These are phyloP conservation scores for Aphaenogaster rudis DNA, from an alignment of 1,140 invertebrate genomes.

Conservation along the genomic window DNA sequence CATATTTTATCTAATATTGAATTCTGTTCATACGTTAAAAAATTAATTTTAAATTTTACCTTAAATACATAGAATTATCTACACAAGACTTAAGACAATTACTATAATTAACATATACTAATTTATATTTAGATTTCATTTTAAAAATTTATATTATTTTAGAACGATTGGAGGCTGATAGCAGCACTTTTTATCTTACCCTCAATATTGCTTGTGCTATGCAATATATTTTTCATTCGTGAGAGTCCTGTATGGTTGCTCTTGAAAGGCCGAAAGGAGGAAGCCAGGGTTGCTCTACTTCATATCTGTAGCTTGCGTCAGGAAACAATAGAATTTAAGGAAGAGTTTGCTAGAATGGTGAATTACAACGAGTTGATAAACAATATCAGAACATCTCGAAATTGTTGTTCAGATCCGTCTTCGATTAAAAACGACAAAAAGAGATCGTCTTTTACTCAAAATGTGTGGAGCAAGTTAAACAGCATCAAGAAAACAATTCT, in stretches of 20 bases:
- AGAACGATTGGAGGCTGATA: conserved; percentile 88
- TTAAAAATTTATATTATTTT: conserved; percentile 55
- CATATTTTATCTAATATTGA: no score
- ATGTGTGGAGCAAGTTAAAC: background rate
- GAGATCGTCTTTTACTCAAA: background rate
- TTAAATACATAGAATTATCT: background rate
- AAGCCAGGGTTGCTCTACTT: conserved; percentile 86
- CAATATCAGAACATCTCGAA: background rate
- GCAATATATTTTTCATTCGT: conserved; percentile 82
- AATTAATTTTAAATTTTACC: no score
- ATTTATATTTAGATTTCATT: background rate
- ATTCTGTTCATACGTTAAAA: no score
- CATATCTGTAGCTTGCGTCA: conserved; percentile 86
- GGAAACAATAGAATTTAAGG: conserved; percentile 88
- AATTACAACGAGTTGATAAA: conserved; percentile 87
- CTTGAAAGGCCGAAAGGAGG: conserved; percentile 82
- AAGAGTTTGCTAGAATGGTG: conserved; percentile 92
- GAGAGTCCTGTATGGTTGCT: background rate
- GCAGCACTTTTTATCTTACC: conserved; percentile 88
- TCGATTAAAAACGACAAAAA: background rate
- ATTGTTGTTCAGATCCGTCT: background rate
- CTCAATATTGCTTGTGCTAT: conserved; percentile 84
- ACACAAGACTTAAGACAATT: background rate
- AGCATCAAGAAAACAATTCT: background rate
- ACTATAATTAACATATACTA: background rate